Base-by-base conservation (phyloP, 2,888 invertebrate genomes). In the Papilio elwesi region DNA sequence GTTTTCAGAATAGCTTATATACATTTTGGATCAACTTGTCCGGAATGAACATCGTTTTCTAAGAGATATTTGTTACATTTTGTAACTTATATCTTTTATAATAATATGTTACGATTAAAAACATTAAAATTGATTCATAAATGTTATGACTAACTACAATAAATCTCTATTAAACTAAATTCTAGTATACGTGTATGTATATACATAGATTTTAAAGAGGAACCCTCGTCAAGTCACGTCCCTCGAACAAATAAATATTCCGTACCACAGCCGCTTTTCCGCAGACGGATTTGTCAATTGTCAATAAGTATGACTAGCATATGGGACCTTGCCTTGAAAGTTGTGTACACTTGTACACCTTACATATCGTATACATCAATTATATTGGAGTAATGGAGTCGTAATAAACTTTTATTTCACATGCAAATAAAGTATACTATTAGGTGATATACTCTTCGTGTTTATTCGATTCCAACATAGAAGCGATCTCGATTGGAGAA, bases 221-320 rank as follows among this genome's bases (percentile, higher is more conserved):
- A 79, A 83, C 83, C 83, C 82, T 80, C 76, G 77, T 81, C 79
- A 79, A 78, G 81, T 82, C 85, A 85, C 84, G 83, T 85, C 81
- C 76, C 82, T 79, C 80, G 79, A 52, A 66, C 67, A 52, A 66
- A 84, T 85, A 81, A 84, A 82, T 86, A 87, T 87, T 84, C 85
- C 77, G 79, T 78, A 81, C 79, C 77, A 72, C 76, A 76, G 74
- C 77, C 79, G 77, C 82, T 85, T 86, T 86, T 86, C 86, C 86
- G 83, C 83, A 83, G 80, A 81, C 83, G 73, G 80, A 84, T 87
- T 87, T 84, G 81, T 83, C 84, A 84, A 85, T 85, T 83, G 83
- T 80, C 82, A 79, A 82, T 84, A 81, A 78, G 83, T 83, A 85
- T 84, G 82, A 81, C 77, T 75, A 78, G 75, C 80, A 75, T 76